phyloP scores from a whole-genome alignment of 2,888 invertebrate species.

The Stramonita haemastoma region DNA sequence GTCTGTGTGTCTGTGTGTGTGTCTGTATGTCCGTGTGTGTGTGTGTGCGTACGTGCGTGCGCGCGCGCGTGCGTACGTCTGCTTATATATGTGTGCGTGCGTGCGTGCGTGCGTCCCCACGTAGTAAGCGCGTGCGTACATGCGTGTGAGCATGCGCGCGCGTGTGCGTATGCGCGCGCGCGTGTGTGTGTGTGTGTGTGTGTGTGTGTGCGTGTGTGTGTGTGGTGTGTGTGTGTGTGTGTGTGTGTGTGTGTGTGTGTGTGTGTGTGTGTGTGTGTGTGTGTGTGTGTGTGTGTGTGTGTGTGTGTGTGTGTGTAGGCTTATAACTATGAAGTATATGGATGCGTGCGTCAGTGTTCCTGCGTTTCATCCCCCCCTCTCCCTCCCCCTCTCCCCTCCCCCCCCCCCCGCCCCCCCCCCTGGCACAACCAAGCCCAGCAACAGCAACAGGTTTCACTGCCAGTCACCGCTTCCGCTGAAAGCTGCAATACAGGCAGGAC shows the following conservation, averaged over 20 bases:
- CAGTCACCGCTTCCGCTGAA: too few relatives aligned
- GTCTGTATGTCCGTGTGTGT: background rate
- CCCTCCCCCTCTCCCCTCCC: too few relatives aligned
- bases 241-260: conserved; percentile 7
- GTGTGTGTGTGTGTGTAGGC: background rate
- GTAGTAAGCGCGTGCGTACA: background rate
- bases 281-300: conserved; percentile 2
- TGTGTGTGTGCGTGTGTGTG: background rate
- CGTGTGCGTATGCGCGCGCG: background rate
- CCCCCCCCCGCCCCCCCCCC: too few relatives aligned
- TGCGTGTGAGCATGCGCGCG: background rate
- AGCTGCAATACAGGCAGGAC: too few relatives aligned
- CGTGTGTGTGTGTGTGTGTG: background rate
- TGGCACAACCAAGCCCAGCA: too few relatives aligned
- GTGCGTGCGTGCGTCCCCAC: too few relatives aligned
- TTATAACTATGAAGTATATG: background rate
- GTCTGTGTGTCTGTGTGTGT: background rate
- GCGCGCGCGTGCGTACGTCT: background rate
- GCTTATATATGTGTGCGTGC: background rate
- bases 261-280: background rate
- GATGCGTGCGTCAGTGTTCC: background rate
- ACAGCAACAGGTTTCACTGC: too few relatives aligned
- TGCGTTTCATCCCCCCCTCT: too few relatives aligned
- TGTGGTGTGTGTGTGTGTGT: background rate
- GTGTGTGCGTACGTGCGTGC: background rate